These are phyloP conservation scores for Dryococelus australis DNA, from an alignment of 2,888 invertebrate species.

Conservation along the genomic window DNA sequence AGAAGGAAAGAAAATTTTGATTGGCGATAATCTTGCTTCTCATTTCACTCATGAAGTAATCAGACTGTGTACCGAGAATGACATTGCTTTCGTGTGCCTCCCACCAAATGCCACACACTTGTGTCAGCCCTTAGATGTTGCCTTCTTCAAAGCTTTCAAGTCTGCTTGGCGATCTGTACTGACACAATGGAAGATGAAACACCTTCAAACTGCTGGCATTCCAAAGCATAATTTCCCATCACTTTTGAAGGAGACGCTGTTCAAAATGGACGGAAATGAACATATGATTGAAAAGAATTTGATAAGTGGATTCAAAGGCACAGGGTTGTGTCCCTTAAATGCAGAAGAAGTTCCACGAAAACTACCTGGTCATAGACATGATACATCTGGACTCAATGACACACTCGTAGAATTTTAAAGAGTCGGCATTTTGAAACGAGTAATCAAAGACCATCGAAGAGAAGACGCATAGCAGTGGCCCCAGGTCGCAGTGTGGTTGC, in stretches of 20 bases:
- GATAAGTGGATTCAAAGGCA: not conserved
- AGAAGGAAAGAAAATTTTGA: conserved; percentile 49
- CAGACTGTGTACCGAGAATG: conserved; percentile 49
- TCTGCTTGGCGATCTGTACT: not conserved
- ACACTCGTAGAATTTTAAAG: not conserved
- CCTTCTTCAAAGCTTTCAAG: not conserved
- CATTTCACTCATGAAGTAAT: conserved; percentile 50
- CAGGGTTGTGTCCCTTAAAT: not conserved
- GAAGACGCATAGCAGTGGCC: not conserved
- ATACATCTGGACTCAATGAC: not conserved
- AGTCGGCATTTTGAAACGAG: not conserved
- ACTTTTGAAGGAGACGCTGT: not conserved
- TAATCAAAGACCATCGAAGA: not conserved
- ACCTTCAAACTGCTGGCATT: not conserved
- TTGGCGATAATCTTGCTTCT: conserved; percentile 53
- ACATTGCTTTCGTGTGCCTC: conserved; percentile 51
- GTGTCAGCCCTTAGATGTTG: not conserved
- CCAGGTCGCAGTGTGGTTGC: not conserved
- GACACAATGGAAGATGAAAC: not conserved
- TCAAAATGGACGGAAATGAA: not conserved
- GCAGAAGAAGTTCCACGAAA: not conserved
- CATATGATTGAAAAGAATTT: not conserved
- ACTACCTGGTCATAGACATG: not conserved
- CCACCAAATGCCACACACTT: not conserved
- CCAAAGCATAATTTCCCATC: not conserved